Evolutionary conservation across 2,888 invertebrate species (phyloP), one percentile per base, ranked within the genome.

Genomic region (Halictus ligatus): DNA sequence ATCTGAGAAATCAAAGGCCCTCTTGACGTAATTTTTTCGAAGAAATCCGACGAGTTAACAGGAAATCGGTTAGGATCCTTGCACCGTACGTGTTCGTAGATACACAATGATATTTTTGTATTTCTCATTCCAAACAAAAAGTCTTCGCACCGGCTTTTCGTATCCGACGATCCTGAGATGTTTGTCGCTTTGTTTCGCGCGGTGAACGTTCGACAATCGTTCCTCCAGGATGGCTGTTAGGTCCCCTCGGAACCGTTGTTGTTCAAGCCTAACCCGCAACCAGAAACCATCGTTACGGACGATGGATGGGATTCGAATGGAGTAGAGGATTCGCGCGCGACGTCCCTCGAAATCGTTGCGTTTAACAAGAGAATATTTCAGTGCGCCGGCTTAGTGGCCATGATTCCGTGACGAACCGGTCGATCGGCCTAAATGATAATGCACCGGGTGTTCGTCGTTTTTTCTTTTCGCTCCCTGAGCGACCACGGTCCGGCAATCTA

Each of bases 371-470:
- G 77, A 54, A 77, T 73, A 69, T 78, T 83, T 78, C 83, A 75
- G 60, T 29, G 75, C 43, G 29, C 79, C 81, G 21, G 74, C 58
- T 43, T 8, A 64, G 75, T 60, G 67, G 73, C 54, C 85, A 48
- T 67, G 83, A 48, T 73, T 87, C 86, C 83, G 83, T 83, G 79
- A 87, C 89, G 78, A 80, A 76, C 48, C 78, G 40, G 83, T 79
- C 74, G 89, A 89, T 89, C 88, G 85, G 79, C 73, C 78, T 76
- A 80, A 85, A 83, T 85, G 86, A 87, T 89, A 89, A 85, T 85
- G 50, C 81, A 78, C 74, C 78, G 78, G 83, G 80, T 89, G 79
- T 79, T 74, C 79, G 25, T 54, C 73, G 87, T 87, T 83, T 80
- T 58, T 78, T 77, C n/a, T 80, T 58, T 78, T 77, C n/a, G 67